Evolutionary conservation across 2,113 vertebrate genomes (phyloP), one percentile per base, ranked within the genome.

Genomic region (Callionymus lyra): DNA sequence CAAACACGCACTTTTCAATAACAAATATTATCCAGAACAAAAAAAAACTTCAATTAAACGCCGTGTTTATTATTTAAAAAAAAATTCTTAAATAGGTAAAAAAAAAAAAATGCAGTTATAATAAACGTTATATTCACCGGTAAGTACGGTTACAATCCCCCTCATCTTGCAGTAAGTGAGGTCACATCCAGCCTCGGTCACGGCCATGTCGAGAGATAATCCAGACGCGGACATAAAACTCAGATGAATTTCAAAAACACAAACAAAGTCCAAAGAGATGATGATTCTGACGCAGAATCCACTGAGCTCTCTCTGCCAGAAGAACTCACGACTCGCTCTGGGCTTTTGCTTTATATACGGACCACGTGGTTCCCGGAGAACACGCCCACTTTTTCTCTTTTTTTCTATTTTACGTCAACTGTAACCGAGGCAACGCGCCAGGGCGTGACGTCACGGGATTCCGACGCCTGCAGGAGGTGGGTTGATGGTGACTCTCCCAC

Each of bases 161-260:
- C 86, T 74, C 85, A 88, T 88, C 41, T 66, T 86, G 77, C 84
- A 88, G 70, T 87, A 88, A 14, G 85, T 86, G 6, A 88, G 52
- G 13, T 87, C 84, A 13, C 82, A 86, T 71, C 79, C 76, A 49
- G 82, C 80, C 21, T 86, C 74, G 1, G 85, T 88, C 37, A 87
- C 73, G 21, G 78, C 82, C 86, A 88, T 88, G 34, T 10, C 45
- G 17, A 19, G 10, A 10, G 10, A 14, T 6, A 11, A 67, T 68
- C 60, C 71, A 41, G 34, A 47, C 3, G 13, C 14, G 12, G 8
- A 10, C 1, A 38, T 14, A 2, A 4, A 41, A 37, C 6, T 34
- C 16, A 37, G 31, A 12, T 13, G 19, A 6, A 31, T n/a, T 10
- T 2, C 11, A 11, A 15, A 1, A 38, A 12, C 2, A 10, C 4